Percentiles rank a stretch among this genome's conserved stretches.
Evolutionary conservation across 2,113 vertebrate species (phyloP).

Genomic region (Nerophis lumbriciformis): DNA sequence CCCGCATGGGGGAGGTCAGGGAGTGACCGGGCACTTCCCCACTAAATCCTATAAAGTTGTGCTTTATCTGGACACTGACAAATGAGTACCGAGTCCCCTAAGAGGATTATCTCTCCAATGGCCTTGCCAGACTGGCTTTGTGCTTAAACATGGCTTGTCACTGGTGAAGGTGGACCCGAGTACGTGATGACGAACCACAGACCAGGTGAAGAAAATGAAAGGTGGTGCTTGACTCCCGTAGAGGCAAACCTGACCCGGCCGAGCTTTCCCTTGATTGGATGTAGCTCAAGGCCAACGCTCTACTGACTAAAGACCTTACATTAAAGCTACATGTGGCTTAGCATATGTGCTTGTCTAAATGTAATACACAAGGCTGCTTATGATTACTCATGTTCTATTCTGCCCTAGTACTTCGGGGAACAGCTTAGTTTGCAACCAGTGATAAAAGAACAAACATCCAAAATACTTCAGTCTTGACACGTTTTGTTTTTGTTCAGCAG

Average conservation of each 20-base stretch:
- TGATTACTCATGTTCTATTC: constrained; percentile 1
- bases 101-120: constrained; percentile 73
- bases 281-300: constrained; percentile 10
- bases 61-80: constrained; percentile 80
- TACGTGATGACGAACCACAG: constrained; percentile 13
- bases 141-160: constrained; percentile 27
- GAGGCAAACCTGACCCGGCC: constrained; percentile 34
- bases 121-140: constrained; percentile 42
- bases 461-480: no score
- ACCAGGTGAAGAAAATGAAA: constrained; percentile 15
- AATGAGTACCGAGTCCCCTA: constrained; percentile 71
- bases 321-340: constrained; percentile 13
- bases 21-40: constrained; percentile 62
- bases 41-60: constrained; percentile 74
- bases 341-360: constrained; percentile 1
- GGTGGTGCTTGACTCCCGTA: constrained; percentile 15
- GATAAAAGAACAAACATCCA: no score
- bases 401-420: not conserved
- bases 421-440: no score
- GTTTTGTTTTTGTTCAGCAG: not conserved
- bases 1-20: constrained; percentile 58
- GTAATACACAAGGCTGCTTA: not conserved
- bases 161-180: constrained; percentile 16
- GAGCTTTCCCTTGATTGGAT: constrained; percentile 25
- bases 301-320: not conserved